phyloP scores from a whole-genome alignment of 2,113 vertebrate species.

The Silurus meridionalis region DNA sequence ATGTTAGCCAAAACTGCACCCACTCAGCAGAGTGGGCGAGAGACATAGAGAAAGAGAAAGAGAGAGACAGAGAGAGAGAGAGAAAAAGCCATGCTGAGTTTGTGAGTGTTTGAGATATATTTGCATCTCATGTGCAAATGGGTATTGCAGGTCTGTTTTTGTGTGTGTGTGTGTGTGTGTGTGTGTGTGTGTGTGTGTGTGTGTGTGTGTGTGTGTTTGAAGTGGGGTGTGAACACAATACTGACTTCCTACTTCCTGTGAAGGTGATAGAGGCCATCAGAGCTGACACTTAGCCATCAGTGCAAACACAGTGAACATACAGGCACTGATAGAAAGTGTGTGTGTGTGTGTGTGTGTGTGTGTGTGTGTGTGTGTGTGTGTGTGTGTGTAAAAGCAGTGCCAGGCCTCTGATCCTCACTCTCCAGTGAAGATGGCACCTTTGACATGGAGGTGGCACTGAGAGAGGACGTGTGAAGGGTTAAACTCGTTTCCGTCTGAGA shows the following conservation, averaged over 20 bases:
- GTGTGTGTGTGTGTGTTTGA: constrained; percentile 5
- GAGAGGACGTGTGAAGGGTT: constrained; percentile 59
- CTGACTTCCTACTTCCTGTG: constrained; percentile 40
- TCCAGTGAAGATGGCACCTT: constrained; percentile 15
- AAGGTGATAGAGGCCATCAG: constrained; percentile 46
- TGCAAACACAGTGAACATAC: constrained; percentile 27
- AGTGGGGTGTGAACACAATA: neutral
- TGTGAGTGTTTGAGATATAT: constrained; percentile 21
- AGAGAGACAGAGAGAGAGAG: neutral
- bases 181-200: constrained; percentile 39
- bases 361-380: neutral
- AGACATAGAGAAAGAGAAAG: constrained; percentile 15
- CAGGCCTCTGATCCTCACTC: constrained; percentile 33
- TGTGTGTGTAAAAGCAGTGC: neutral
- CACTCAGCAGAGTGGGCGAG: constrained; percentile 33
- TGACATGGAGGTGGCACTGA: constrained; percentile 19
- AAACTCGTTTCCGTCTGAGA: constrained; percentile 65
- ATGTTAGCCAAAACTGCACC: constrained; percentile 17
- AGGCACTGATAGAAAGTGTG: constrained; percentile 13
- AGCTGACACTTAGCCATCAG: constrained; percentile 44
- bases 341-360: neutral
- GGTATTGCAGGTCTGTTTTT: constrained; percentile 31
- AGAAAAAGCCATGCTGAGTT: constrained; percentile 18
- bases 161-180: constrained; percentile 8
- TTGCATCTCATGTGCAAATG: constrained; percentile 30